Conservation (phyloP, 2,113 vertebrate genomes). For the Terrapene triunguis region DNA sequence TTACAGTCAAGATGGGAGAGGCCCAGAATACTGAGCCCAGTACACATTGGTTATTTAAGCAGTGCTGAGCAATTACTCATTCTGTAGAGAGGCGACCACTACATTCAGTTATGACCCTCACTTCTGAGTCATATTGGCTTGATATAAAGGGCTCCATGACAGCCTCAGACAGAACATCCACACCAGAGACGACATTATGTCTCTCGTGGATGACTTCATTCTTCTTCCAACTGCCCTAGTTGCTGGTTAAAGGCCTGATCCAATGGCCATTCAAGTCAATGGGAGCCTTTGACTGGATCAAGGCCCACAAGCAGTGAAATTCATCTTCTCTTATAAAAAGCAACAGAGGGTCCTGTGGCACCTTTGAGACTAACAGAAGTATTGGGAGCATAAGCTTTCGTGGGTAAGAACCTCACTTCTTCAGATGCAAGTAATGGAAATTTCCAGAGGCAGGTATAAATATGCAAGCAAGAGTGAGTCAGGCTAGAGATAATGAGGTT, state of each 20-base stretch:
- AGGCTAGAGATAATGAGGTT: too few species aligned
- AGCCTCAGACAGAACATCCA: neutral
- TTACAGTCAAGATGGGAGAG: neutral
- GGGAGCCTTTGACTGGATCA: neutral
- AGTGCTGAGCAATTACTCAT: neutral
- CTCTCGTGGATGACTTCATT: neutral
- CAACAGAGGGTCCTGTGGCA: too few species aligned
- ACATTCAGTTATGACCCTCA: neutral
- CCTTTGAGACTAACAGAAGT: too few species aligned
- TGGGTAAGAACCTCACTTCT: too few species aligned
- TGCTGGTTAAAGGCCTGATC: neutral
- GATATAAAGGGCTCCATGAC: neutral
- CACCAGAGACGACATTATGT: neutral
- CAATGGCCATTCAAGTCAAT: neutral
- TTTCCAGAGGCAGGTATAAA: too few species aligned
- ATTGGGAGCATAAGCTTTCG: too few species aligned
- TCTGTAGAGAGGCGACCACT: neutral
- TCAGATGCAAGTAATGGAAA: too few species aligned
- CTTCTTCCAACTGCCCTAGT: neutral
- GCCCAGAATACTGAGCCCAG: neutral
- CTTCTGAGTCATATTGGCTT: neutral
- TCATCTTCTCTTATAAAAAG: neutral
- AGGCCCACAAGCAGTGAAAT: neutral
- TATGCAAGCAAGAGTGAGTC: too few species aligned
- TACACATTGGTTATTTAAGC: neutral